Conservation (phyloP, 2,888 invertebrate genomes). For the Diarsia rubi region DNA sequence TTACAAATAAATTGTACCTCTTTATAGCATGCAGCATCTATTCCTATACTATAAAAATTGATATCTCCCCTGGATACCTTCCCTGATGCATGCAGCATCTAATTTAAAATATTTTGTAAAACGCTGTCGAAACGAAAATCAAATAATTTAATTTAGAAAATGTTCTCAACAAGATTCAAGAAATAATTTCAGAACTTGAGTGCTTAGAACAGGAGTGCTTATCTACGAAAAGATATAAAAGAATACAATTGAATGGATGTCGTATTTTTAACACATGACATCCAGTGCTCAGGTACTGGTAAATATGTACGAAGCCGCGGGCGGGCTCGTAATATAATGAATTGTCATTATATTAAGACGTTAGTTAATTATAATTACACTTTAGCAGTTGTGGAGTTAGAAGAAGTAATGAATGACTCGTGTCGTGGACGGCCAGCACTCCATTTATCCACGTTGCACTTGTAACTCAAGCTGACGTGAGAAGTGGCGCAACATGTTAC, state of each 20-base stretch:
- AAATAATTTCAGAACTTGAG: neutral
- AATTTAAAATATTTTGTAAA: no score
- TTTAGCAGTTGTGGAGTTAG: slow-evolving; percentile 34
- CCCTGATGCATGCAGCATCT: no score
- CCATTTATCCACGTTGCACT: slow-evolving; percentile 58
- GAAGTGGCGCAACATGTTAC: slow-evolving; percentile 51
- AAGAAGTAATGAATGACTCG: slow-evolving; percentile 48
- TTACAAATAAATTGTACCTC: no score
- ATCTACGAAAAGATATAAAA: neutral
- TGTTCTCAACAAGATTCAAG: slow-evolving; percentile 7
- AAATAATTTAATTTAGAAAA: neutral
- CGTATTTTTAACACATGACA: slow-evolving; percentile 23
- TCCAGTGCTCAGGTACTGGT: slow-evolving; percentile 17
- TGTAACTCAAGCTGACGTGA: slow-evolving; percentile 49
- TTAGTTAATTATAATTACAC: slow-evolving; percentile 43
- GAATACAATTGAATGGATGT: neutral
- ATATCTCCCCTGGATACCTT: no score
- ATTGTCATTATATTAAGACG: slow-evolving; percentile 36
- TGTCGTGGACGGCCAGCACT: slow-evolving; percentile 47
- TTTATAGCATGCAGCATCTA: no score
- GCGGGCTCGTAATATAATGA: slow-evolving; percentile 25
- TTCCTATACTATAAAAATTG: no score
- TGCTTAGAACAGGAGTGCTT: neutral
- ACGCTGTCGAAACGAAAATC: no score
- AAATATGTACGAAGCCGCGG: slow-evolving; percentile 11